phyloP scores from a whole-genome alignment of 2,797 vertebrate species.

The Tauraco hartlaubi region DNA sequence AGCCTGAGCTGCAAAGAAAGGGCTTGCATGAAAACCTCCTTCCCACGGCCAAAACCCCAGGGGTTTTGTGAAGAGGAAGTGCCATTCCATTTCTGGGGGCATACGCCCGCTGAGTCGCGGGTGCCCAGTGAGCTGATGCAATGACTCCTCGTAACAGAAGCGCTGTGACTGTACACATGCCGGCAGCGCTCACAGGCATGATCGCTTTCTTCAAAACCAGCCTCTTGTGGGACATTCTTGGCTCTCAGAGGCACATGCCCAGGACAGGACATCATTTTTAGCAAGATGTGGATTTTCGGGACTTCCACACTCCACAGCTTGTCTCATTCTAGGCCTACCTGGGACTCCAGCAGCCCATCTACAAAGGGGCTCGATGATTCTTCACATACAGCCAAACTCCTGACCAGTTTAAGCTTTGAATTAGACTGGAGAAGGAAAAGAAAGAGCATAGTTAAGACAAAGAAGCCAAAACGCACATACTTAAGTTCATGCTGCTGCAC shows the following conservation, averaged over 20 bases:
- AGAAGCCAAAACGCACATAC: background rate
- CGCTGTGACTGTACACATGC: background rate
- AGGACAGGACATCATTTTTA: background rate
- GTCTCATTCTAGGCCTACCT: constrained; percentile 74
- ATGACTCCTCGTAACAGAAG: background rate
- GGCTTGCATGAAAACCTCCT: background rate
- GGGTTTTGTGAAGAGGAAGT: background rate
- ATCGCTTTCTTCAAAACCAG: background rate
- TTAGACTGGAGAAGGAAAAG: constrained; percentile 87
- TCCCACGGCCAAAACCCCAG: background rate
- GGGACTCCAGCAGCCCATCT: constrained; percentile 90
- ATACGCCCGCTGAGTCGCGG: background rate
- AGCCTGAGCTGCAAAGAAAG: background rate
- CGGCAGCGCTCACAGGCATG: background rate
- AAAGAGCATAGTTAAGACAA: background rate
- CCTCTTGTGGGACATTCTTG: background rate
- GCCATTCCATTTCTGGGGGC: background rate
- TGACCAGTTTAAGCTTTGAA: constrained; percentile 96
- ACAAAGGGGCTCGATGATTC: constrained; percentile 92
- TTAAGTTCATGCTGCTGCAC: background rate
- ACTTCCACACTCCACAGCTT: background rate
- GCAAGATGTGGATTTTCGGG: background rate
- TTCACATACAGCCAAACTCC: constrained; percentile 97
- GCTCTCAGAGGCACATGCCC: background rate
- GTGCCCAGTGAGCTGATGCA: background rate